Evolutionary conservation across 2,797 vertebrate species (phyloP), one percentile per base, ranked within the genome.

Genomic region (Coregonus suidteri): DNA sequence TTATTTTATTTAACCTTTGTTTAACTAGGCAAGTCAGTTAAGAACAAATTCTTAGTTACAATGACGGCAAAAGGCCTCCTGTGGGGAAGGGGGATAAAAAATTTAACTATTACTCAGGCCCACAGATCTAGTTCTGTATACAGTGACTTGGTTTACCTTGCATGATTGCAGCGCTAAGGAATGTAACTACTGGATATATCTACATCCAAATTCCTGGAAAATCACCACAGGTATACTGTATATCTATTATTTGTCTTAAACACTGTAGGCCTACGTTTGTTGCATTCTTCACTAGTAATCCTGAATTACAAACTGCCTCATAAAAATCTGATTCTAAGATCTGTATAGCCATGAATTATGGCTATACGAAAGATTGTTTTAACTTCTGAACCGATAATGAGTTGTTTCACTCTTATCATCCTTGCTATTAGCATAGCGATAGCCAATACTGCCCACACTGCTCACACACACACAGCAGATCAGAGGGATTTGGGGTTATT

Each of bases 301-400:
- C 81, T 83, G 79, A 82, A 82, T 71, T 86, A 77, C 82, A 65
- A 47, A 74, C 83, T 47, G 41, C 1, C 41, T 87, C 88, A 90
- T 87, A 88, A 79, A 41, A 66, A 35, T 75, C 83, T 79, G 86
- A 89, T 62, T 62, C 7, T 41, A 47, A 47, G 31, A 31, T 37
- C 66, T 9, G 7, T 47, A 47, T 47, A 47, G 41, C 41, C 7
- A 47, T 47, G 41, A 47, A 47, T 9, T 47, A 90, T 91, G 81
- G 51, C 31, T 73, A 82, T 88, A 83, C 82, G 88, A 84, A 64
- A 52, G 69, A 62, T 66, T 68, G 72, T 62, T 86, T 71, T 75
- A 67, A 79, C 82, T 81, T 80, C 79, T 7, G 37, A 41, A 41
- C 37, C 59, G 86, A 85, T 88, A 86, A 86, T 76, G 77, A 81